phyloP scores from a whole-genome alignment of 2,888 invertebrate genomes.

The Pyrrhia umbra region DNA sequence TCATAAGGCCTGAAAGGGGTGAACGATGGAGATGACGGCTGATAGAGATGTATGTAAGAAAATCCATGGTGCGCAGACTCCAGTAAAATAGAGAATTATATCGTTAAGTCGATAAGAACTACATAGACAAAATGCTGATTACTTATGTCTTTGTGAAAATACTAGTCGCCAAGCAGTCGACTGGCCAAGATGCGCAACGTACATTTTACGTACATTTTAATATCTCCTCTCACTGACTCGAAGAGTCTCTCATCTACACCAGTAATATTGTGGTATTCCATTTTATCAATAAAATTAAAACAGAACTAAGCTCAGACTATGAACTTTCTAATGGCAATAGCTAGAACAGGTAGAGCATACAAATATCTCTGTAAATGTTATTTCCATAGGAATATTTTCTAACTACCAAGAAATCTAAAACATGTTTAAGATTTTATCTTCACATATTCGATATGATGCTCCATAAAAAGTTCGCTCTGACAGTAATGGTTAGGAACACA shows the following conservation, averaged over 20 bases:
- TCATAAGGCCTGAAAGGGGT: not conserved
- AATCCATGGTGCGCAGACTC: not conserved
- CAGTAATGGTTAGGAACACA: slow-evolving; percentile 4
- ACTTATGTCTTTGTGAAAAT: no score
- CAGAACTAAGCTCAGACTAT: not conserved
- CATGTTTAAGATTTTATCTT: slow-evolving; percentile 11
- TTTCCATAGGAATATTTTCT: not conserved
- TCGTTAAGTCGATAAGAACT: not conserved
- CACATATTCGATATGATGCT: slow-evolving; percentile 8
- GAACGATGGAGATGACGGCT: not conserved
- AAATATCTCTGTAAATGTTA: not conserved
- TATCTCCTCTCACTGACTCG: no score
- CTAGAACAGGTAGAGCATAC: not conserved
- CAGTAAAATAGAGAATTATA: not conserved
- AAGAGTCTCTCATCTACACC: no score
- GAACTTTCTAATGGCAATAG: not conserved
- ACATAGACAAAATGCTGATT: no score
- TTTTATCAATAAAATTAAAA: no score
- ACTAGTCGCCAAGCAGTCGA: no score
- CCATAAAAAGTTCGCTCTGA: not conserved
- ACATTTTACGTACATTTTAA: no score
- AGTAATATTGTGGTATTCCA: no score
- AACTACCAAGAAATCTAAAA: slow-evolving; percentile 16
- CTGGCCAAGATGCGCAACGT: no score
- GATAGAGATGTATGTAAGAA: not conserved